phyloP scores from a whole-genome alignment of 2,113 vertebrate genomes.

The Pycnonotus jocosus region DNA sequence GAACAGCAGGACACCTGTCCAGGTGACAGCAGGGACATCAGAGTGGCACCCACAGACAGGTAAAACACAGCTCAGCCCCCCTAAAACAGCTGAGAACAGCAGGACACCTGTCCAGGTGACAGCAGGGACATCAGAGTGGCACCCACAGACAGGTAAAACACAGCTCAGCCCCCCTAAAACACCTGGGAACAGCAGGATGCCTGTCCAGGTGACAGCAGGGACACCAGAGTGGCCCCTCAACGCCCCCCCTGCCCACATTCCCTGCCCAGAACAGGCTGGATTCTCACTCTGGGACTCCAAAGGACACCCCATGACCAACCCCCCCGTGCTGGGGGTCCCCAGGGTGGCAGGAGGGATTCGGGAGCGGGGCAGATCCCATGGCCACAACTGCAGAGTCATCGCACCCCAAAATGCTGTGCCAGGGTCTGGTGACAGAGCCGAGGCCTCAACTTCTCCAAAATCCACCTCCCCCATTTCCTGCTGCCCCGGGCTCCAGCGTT shows the following conservation, averaged over 20 bases:
- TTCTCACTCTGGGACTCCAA: not conserved
- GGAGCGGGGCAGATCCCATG: not conserved
- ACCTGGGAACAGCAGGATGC: not conserved
- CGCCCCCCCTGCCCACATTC: not conserved
- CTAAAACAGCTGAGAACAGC: not conserved
- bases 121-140: not conserved
- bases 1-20: not conserved
- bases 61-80: not conserved
- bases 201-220: not conserved
- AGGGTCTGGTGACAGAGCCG: not conserved
- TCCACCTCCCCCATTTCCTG: not conserved
- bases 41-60: too few relatives aligned
- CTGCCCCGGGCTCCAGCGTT: accelerated
- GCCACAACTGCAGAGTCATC: not conserved
- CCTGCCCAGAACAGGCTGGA: not conserved
- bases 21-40: not conserved
- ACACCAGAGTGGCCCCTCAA: not conserved
- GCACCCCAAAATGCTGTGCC: accelerated
- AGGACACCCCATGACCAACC: accelerated
- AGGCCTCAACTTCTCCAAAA: not conserved
- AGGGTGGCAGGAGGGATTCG: not conserved
- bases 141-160: not conserved
- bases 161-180: not conserved
- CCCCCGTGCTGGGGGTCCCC: not conserved
- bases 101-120: conserved; percentile 82